Evolutionary conservation across 1,140 invertebrate genomes (phyloP), one percentile per base, ranked within the genome.

Genomic region (Notospermus geniculatus): DNA sequence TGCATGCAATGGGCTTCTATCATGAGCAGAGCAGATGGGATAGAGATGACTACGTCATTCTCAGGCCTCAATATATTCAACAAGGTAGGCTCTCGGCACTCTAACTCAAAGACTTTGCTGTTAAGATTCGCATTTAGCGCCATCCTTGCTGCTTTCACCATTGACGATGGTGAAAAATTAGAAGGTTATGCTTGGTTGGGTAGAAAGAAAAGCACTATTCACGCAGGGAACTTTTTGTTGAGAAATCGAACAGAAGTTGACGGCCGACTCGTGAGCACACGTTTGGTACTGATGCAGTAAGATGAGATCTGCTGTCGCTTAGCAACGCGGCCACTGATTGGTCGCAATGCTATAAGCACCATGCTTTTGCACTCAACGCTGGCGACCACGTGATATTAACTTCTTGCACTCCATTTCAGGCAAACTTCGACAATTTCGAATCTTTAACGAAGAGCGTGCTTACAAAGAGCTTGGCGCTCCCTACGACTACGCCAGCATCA

Each of bases 401-500:
- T 11, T 28, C 7, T 28, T 27, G 4, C n/a, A 52, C 65, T 25
- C 62, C 73, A 65, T 66, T 30, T 65, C 64, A 65, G 60, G 50
- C 65, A 19, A 74, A 72, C 41, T 75, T 73, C 56, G 63, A 70
- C 30, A 72, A 67, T 57, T 28, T 62, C 28, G 58, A 59, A 41
- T 45, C 54, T 50, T 7, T 1, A 57, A 60, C 11, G 57, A 71
- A 19, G 68, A 69, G n/a, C 61, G 73, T 52, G 71, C 70, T 7
- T 50, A 23, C 46, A 50, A 19, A 9, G 46, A 50, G 46, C 61
- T 74, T 9, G 66, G 69, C 1, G 67, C 70, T 23, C 50, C 54
- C 32, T 77, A 84, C 55, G 83, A 84, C 66, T 82, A 81, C 59
- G 71, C 71, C 1, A 81, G 79, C 15, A 75, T 84, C 52, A 81